Conservation (phyloP, 2,113 vertebrate genomes). For the Leucopsar rothschildi region DNA sequence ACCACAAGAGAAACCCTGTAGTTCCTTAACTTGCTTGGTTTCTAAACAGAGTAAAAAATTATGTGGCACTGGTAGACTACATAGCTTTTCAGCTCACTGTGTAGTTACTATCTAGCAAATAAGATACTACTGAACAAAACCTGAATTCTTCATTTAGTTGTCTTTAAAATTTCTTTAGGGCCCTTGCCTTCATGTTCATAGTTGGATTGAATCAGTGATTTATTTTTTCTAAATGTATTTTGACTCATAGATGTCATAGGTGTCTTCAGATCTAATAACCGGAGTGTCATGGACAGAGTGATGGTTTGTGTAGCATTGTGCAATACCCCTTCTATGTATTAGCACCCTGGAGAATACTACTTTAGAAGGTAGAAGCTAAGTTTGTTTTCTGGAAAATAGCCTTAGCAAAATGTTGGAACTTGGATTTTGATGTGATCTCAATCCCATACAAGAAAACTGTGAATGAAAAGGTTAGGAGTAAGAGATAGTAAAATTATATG, state of each 20-base stretch:
- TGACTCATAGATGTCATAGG: not conserved
- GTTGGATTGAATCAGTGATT: not conserved
- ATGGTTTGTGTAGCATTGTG: not conserved
- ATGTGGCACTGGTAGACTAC: not conserved
- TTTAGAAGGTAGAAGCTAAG: not conserved
- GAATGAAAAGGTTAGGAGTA: not conserved
- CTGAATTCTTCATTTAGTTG: not conserved
- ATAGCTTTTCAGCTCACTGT: not conserved
- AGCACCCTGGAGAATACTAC: not conserved
- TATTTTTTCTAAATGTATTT: not conserved
- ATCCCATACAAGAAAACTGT: not conserved
- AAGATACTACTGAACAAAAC: not conserved
- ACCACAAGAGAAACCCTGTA: not conserved
- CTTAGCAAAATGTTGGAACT: not conserved
- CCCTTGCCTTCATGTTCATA: not conserved
- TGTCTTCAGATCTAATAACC: not conserved
- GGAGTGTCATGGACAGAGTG: not conserved
- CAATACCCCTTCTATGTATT: not conserved
- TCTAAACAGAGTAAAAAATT: not conserved
- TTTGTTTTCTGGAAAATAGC: not conserved
- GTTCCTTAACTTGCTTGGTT: not conserved
- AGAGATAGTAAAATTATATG: not conserved
- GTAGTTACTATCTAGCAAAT: not conserved
- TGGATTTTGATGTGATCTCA: not conserved
- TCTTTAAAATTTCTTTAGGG: not conserved